A percentile compares a stretch with the other conserved stretches of the same genome.
These are phyloP conservation scores for Capromys pilorides DNA, from an alignment of 2,797 vertebrate genomes.

Conservation along the genomic window DNA sequence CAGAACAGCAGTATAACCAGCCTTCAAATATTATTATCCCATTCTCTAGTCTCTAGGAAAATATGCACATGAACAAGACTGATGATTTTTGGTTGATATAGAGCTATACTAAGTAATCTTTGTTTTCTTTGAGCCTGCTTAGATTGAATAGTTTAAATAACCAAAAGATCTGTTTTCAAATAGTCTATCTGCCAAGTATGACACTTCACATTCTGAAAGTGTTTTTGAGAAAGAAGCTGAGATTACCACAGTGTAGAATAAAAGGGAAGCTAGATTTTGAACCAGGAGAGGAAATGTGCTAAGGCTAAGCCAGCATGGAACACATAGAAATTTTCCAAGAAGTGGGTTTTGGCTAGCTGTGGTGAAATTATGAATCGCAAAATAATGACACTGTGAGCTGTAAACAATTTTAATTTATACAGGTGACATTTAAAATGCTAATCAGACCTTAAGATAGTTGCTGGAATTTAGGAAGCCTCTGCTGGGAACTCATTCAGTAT, in stretches of 20 bases:
- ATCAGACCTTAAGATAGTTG: constrained; percentile 89
- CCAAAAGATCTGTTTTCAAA: not conserved
- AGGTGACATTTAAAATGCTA: constrained; percentile 90
- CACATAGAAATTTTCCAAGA: constrained; percentile 62
- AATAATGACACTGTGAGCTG: constrained; percentile 75
- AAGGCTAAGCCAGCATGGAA: not conserved
- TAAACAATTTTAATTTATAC: constrained; percentile 88
- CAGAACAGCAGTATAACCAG: constrained; percentile 16
- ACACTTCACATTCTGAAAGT: not conserved
- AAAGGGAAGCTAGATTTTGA: not conserved
- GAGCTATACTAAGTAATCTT: not conserved
- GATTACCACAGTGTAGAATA: constrained; percentile 29
- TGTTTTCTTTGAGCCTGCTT: constrained; percentile 9
- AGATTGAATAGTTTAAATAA: not conserved
- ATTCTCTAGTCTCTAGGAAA: not conserved
- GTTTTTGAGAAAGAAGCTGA: constrained; percentile 5
- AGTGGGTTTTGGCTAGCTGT: constrained; percentile 3
- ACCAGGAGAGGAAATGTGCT: not conserved
- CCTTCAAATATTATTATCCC: constrained; percentile 20
- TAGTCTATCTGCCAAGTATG: not conserved
- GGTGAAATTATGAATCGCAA: constrained; percentile 73
- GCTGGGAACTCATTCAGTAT: constrained; percentile 82
- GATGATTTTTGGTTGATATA: not conserved
- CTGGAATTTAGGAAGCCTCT: constrained; percentile 82
- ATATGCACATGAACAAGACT: not conserved